Percentiles rank a stretch among this genome's conserved stretches.
These are phyloP conservation scores for Maccullochella peelii DNA, from an alignment of 2,113 vertebrate genomes.

Conservation along the genomic window DNA sequence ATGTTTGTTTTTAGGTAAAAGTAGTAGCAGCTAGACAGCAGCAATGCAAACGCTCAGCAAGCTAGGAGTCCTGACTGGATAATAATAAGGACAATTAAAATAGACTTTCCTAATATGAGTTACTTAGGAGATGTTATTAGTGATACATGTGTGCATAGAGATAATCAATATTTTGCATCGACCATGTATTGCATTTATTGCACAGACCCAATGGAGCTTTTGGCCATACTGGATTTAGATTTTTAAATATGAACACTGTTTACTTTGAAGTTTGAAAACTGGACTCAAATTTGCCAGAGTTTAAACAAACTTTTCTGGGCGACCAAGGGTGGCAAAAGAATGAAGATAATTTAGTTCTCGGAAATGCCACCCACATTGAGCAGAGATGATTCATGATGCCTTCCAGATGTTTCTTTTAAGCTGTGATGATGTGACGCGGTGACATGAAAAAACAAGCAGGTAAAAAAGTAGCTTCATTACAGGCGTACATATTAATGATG, in stretches of 20 bases:
- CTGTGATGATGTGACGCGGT: conserved; percentile 34
- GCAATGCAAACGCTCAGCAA: not conserved
- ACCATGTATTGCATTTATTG: not conserved
- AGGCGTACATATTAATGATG: not conserved
- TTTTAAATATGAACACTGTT: accelerated
- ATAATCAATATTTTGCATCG: not conserved
- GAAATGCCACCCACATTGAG: conserved; percentile 76
- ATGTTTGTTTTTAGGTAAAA: not conserved
- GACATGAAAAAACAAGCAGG: conserved; percentile 64
- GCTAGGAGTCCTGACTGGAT: too few species aligned
- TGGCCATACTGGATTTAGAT: not conserved
- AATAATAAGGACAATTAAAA: not conserved
- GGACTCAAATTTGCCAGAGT: conserved; percentile 25
- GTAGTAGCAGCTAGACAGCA: not conserved
- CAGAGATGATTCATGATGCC: conserved; percentile 65
- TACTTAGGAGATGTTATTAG: not conserved
- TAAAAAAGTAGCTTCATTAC: conserved; percentile 2
- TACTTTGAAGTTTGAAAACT: conserved; percentile 3
- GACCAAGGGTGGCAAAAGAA: conserved; percentile 48
- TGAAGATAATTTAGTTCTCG: conserved; percentile 63
- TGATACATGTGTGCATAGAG: not conserved
- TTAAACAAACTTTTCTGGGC: conserved; percentile 35
- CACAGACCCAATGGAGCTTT: not conserved
- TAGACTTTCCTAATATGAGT: not conserved
- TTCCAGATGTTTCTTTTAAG: conserved; percentile 73